Percentiles rank a stretch among this genome's conserved stretches.
These are phyloP conservation scores for Xestobium rufovillosum DNA, from an alignment of 2,888 invertebrate genomes.

Conservation along the genomic window DNA sequence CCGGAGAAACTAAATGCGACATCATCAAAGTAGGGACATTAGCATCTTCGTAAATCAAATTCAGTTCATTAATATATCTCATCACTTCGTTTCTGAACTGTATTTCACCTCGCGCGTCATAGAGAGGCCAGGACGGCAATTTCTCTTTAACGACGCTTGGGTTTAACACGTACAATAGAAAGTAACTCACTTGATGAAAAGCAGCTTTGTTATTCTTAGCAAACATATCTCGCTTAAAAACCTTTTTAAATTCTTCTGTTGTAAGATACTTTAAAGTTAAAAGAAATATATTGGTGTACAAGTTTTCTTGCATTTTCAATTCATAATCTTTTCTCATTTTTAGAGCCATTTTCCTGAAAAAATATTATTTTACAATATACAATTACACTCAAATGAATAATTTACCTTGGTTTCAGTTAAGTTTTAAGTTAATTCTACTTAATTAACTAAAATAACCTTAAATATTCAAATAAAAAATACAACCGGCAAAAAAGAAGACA, in stretches of 20 bases:
- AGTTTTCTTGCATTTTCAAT: slow-evolving; percentile 29
- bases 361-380: too few relatives aligned
- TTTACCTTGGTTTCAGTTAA: too few relatives aligned
- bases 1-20: slow-evolving; percentile 38
- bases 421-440: too few relatives aligned
- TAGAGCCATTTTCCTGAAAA: too few relatives aligned
- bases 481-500: too few relatives aligned
- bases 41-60: slow-evolving; percentile 30
- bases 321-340: slow-evolving; percentile 26
- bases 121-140: slow-evolving; percentile 33
- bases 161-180: slow-evolving; percentile 33
- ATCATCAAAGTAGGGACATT: slow-evolving; percentile 34
- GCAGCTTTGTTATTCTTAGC: slow-evolving; percentile 37
- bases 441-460: too few relatives aligned
- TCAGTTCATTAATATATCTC: slow-evolving; percentile 33
- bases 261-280: slow-evolving; percentile 31
- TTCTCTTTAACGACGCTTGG: slow-evolving; percentile 32
- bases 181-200: slow-evolving; percentile 36
- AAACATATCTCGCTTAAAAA: slow-evolving; percentile 39
- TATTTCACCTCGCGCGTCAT: slow-evolving; percentile 31
- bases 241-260: slow-evolving; percentile 28
- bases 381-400: too few relatives aligned
- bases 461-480: too few relatives aligned
- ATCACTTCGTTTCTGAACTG: slow-evolving; percentile 35
- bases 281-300: slow-evolving; percentile 33